Evolutionary conservation across 1,140 invertebrate genomes (phyloP).

Genomic region (Atta cephalotes): DNA sequence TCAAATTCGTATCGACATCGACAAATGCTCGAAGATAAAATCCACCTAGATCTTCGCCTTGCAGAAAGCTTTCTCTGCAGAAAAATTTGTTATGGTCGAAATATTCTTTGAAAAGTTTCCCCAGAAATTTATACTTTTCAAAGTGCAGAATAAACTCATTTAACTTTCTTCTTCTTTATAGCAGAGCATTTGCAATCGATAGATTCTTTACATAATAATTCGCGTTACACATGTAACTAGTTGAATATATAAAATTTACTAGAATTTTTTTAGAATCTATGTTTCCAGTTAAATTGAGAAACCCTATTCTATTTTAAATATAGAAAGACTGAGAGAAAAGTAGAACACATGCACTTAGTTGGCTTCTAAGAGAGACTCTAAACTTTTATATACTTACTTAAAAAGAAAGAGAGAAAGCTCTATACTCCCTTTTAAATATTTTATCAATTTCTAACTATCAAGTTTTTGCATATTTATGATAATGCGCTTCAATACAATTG

Average conservation of each 20-base stretch:
- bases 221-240: neutral
- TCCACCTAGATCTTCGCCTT: neutral
- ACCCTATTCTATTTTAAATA: neutral
- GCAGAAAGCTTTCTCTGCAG: neutral
- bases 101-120: neutral
- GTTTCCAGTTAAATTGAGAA: neutral
- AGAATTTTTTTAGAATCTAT: neutral
- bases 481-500: neutral
- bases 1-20: slow-evolving; percentile 24
- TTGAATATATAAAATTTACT: neutral
- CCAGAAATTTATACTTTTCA: neutral
- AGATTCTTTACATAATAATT: neutral
- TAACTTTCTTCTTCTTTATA: neutral
- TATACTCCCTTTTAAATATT: neutral
- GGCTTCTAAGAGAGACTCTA: neutral
- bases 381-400: neutral
- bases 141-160: neutral
- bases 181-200: neutral
- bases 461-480: neutral
- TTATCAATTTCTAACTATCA: neutral
- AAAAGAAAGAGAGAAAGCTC: neutral
- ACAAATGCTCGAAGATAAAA: neutral
- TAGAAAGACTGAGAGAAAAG: neutral
- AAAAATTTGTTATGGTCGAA: neutral
- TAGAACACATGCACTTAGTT: slow-evolving; percentile 9